A percentile compares a stretch with the other conserved stretches of the same genome.
phyloP scores from a whole-genome alignment of 2,888 invertebrate genomes.

The Ormyrus nitidulus region DNA sequence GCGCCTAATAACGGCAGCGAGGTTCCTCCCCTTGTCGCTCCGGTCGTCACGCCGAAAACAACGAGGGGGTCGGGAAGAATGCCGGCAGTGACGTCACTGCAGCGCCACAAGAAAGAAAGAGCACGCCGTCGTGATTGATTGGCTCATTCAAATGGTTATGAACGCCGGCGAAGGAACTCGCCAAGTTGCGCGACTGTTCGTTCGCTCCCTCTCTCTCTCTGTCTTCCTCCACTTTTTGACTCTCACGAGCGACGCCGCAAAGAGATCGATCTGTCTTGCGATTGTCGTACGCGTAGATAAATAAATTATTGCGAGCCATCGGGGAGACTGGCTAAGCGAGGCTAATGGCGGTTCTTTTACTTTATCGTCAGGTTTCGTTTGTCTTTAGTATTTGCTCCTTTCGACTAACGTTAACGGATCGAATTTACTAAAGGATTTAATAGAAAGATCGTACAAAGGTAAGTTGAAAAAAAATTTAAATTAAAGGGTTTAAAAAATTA shows the following conservation, averaged over 20 bases:
- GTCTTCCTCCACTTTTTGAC: conserved; percentile 31
- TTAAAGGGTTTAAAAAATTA: too few relatives aligned
- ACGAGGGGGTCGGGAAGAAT: conserved; percentile 68
- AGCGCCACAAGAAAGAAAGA: conserved; percentile 57
- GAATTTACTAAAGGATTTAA: too few relatives aligned
- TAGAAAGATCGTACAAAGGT: too few relatives aligned
- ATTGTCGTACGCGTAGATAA: conserved; percentile 70
- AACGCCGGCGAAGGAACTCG: conserved; percentile 60
- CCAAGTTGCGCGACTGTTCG: conserved; percentile 58
- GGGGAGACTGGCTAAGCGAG: conserved; percentile 11
- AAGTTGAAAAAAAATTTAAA: too few relatives aligned
- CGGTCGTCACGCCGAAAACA: conserved; percentile 42
- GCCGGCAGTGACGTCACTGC: conserved; percentile 71
- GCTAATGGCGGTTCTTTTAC: conserved; percentile 49
- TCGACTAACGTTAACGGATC: too few relatives aligned
- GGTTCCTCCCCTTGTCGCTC: conserved; percentile 33
- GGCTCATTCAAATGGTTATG: conserved; percentile 74
- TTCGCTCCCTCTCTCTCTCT: conserved; percentile 28
- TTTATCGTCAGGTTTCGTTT: not conserved
- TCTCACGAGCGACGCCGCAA: conserved; percentile 27
- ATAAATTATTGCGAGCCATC: conserved; percentile 67
- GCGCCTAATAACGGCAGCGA: too few relatives aligned
- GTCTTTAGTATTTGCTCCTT: not conserved
- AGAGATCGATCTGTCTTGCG: conserved; percentile 70
- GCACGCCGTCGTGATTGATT: conserved; percentile 70